These are phyloP conservation scores for Campoletis raptor DNA, from an alignment of 2,888 invertebrate genomes.

Conservation along the genomic window DNA sequence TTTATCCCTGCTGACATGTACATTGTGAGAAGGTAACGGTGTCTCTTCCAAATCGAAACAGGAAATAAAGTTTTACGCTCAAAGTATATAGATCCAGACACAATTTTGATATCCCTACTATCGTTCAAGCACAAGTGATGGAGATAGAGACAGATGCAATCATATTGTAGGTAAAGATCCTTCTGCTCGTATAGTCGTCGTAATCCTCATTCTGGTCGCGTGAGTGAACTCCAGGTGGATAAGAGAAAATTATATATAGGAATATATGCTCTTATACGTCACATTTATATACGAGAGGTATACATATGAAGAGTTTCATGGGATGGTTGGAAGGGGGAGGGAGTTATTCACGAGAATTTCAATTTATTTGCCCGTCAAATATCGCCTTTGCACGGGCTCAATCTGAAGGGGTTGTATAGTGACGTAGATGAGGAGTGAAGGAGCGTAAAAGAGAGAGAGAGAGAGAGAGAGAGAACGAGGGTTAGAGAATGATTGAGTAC, in stretches of 20 bases:
- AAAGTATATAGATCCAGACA: slow-evolving; percentile 43
- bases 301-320: slow-evolving; percentile 14
- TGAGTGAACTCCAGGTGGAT: slow-evolving; percentile 53
- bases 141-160: slow-evolving; percentile 42
- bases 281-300: slow-evolving; percentile 5
- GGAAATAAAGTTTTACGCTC: slow-evolving; percentile 10
- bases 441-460: slow-evolving; percentile 28
- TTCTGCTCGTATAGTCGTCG: slow-evolving; percentile 38
- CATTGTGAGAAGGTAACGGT: background rate
- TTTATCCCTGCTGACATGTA: background rate
- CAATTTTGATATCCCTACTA: slow-evolving; percentile 43
- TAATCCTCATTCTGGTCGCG: slow-evolving; percentile 58
- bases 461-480: background rate
- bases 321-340: background rate
- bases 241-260: background rate
- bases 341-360: slow-evolving; percentile 62
- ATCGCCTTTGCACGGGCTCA: slow-evolving; percentile 56
- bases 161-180: slow-evolving; percentile 29
- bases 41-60: background rate
- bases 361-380: slow-evolving; percentile 69
- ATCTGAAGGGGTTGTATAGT: slow-evolving; percentile 42
- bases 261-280: background rate
- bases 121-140: slow-evolving; percentile 21
- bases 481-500: background rate
- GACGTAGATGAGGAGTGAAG: slow-evolving; percentile 57